Percentiles rank a stretch among this genome's conserved stretches.
Evolutionary conservation across 2,797 vertebrate genomes (phyloP).

Genomic region (Mastacembelus armatus): DNA sequence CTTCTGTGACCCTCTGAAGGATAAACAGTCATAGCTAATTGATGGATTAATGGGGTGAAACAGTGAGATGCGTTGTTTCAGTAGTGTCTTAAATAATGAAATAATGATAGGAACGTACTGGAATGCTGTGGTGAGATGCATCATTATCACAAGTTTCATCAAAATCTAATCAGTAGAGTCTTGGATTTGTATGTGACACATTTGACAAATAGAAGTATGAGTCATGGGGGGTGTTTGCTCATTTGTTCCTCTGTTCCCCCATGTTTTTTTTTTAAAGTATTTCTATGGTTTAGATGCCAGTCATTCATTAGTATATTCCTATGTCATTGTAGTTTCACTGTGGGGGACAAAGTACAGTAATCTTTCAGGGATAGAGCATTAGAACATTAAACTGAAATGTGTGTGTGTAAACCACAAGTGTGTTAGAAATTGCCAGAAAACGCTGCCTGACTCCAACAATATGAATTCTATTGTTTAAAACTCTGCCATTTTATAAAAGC

Average conservation of each 20-base stretch:
- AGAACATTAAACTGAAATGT: constrained; percentile 31
- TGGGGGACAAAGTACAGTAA: constrained; percentile 47
- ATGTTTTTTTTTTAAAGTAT: constrained; percentile 23
- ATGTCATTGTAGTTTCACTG: constrained; percentile 44
- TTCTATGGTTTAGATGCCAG: constrained; percentile 39
- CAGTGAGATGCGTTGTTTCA: too few relatives aligned
- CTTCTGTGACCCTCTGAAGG: too few relatives aligned
- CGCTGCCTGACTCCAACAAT: constrained; percentile 18
- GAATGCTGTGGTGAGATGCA: constrained; percentile 39
- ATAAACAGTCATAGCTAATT: too few relatives aligned
- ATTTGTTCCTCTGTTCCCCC: constrained; percentile 37
- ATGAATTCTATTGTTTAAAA: constrained; percentile 48
- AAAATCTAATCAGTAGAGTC: constrained; percentile 66
- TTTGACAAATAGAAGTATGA: constrained; percentile 64
- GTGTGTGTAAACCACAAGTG: constrained; percentile 16
- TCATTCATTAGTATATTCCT: constrained; percentile 43
- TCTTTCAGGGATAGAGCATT: constrained; percentile 39
- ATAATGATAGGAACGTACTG: constrained; percentile 23
- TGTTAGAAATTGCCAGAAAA: constrained; percentile 26
- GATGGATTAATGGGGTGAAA: too few relatives aligned
- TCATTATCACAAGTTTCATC: constrained; percentile 68
- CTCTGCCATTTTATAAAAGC: constrained; percentile 51
- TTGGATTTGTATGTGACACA: constrained; percentile 58
- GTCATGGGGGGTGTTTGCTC: constrained; percentile 60
- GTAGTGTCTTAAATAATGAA: constrained; percentile 28